Percentiles rank a stretch among this genome's conserved stretches.
Conservation (phyloP, 92 coral and sea anemone genomes). For the Epizoanthus ramosus region DNA sequence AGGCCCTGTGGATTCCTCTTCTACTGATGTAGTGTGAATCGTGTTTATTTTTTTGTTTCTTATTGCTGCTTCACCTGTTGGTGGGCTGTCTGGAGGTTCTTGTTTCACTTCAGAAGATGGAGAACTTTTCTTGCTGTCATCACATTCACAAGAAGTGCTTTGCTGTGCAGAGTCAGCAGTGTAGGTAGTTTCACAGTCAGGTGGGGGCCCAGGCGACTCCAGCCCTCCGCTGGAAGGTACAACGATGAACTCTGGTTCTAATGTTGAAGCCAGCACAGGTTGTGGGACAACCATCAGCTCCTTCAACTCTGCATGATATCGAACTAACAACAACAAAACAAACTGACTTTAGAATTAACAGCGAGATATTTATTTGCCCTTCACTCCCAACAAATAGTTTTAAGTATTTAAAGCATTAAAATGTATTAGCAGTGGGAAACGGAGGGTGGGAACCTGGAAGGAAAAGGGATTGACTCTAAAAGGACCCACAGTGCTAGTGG, state of each 20-base stretch:
- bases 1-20: background rate
- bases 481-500: too few relatives aligned
- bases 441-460: too few relatives aligned
- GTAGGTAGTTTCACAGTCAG: background rate
- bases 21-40: background rate
- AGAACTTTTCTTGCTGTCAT: conserved; percentile 16
- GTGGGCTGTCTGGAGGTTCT: conserved; percentile 33
- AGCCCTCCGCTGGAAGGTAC: conserved; percentile 68
- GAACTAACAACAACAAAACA: conserved; percentile 2
- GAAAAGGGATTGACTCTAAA: too few relatives aligned
- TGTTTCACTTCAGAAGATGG: conserved; percentile 21
- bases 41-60: background rate
- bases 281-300: conserved; percentile 85
- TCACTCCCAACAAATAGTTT: too few relatives aligned
- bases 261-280: conserved; percentile 80
- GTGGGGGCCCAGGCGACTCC: conserved; percentile 19
- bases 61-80: background rate
- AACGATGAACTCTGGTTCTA: conserved; percentile 88
- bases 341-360: too few relatives aligned
- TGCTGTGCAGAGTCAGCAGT: background rate
- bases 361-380: too few relatives aligned
- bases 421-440: too few relatives aligned
- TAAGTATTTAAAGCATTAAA: too few relatives aligned
- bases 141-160: conserved; percentile 19
- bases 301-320: conserved; percentile 41